phyloP scores from a whole-genome alignment of 2,113 vertebrate species.

The Polypterus bichir region DNA sequence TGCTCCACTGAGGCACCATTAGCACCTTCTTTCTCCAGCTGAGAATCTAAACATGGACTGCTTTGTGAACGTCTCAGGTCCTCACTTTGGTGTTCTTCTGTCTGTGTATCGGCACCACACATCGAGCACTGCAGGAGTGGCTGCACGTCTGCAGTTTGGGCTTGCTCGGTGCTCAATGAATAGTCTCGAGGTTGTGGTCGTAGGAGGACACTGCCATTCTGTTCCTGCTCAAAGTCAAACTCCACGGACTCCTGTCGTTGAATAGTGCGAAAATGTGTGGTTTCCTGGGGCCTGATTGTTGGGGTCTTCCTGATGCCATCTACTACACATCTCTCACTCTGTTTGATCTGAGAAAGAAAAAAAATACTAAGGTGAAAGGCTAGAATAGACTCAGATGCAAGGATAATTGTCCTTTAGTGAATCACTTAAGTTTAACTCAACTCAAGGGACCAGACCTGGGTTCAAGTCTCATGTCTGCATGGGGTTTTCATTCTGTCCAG shows the following conservation, averaged over 20 bases:
- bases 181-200: constrained; percentile 23
- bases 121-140: no score
- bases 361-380: background rate
- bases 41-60: no score
- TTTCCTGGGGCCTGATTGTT: constrained; percentile 8
- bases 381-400: background rate
- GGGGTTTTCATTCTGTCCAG: no score
- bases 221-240: constrained; percentile 16
- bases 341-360: constrained; percentile 30
- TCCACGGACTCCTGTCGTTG: constrained; percentile 50
- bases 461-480: background rate
- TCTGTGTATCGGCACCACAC: no score
- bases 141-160: no score
- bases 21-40: background rate
- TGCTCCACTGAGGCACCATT: no score
- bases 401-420: background rate
- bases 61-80: no score
- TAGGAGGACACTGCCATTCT: constrained; percentile 31
- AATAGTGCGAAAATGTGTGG: constrained; percentile 48
- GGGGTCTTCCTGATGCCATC: constrained; percentile 19
- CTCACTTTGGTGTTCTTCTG: no score
- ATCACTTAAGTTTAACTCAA: background rate
- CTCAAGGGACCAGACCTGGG: no score
- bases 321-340: constrained; percentile 19
- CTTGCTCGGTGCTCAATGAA: no score